These are phyloP conservation scores for Steromphala cineraria DNA, from an alignment of 2,888 invertebrate species.

Conservation along the genomic window DNA sequence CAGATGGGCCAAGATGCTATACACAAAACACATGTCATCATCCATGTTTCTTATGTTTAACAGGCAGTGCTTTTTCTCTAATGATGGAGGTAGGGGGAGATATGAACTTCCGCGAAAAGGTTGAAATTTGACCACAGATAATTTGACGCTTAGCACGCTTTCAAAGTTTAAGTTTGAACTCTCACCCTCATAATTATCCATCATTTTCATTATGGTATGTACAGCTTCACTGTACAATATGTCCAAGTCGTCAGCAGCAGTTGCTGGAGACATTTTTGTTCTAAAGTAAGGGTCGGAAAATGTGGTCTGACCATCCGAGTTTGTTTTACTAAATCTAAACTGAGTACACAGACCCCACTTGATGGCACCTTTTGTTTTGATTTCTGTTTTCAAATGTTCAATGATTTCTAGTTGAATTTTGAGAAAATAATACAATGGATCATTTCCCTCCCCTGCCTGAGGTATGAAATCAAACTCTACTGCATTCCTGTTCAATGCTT, in stretches of 20 bases:
- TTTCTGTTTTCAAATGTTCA: not conserved
- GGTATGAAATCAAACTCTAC: not conserved
- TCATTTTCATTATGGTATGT: not conserved
- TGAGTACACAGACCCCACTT: not conserved
- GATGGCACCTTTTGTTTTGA: not conserved
- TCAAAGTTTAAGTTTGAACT: not conserved
- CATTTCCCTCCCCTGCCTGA: not conserved
- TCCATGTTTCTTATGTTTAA: constrained; percentile 2
- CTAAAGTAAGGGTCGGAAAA: not conserved
- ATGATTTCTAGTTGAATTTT: not conserved
- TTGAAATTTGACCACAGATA: not conserved
- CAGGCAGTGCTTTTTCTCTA: not conserved
- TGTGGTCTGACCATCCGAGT: not conserved
- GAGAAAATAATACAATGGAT: not conserved
- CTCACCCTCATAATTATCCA: not conserved
- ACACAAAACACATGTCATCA: not conserved
- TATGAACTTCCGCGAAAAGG: not conserved
- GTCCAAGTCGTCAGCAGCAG: not conserved
- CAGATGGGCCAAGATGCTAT: not conserved
- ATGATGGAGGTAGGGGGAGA: not conserved
- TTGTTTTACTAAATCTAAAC: not conserved
- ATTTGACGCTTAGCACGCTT: not conserved
- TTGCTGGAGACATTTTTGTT: not conserved
- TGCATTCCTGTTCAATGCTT: not conserved
- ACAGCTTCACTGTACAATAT: not conserved